A percentile compares a stretch with the other conserved stretches of the same genome.
These are phyloP conservation scores for Mycalesis mineus DNA, from an alignment of 2,888 invertebrate genomes.

Conservation along the genomic window DNA sequence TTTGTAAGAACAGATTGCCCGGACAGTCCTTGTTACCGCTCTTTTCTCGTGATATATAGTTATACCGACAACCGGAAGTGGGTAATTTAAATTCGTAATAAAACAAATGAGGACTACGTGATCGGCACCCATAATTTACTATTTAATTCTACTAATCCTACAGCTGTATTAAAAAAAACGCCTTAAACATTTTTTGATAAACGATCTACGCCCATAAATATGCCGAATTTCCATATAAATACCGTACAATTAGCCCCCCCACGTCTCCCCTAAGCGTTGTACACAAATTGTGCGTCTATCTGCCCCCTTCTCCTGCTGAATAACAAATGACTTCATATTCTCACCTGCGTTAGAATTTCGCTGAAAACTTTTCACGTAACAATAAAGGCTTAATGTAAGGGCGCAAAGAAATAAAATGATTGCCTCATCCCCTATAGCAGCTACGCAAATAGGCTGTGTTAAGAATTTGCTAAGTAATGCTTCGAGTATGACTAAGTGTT, in stretches of 20 bases:
- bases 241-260: conserved; percentile 38
- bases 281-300: conserved; percentile 34
- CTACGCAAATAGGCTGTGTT: conserved; percentile 16
- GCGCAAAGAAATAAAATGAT: conserved; percentile 7
- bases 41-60: not conserved
- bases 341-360: conserved; percentile 37
- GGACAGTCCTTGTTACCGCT: not conserved
- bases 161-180: conserved; percentile 5
- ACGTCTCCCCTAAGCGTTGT: conserved; percentile 26
- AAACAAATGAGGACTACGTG: not conserved
- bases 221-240: conserved; percentile 36
- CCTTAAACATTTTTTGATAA: conserved; percentile 30
- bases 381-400: conserved; percentile 32
- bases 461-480: conserved; percentile 17
- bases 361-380: conserved; percentile 33
- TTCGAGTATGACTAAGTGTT: conserved; percentile 3
- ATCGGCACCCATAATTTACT: conserved; percentile 3
- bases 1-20: too few species aligned
- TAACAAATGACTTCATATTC: conserved; percentile 39
- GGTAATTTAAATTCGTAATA: not conserved
- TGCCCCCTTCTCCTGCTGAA: conserved; percentile 35
- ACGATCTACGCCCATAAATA: conserved; percentile 34
- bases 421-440: conserved; percentile 10
- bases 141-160: conserved; percentile 4
- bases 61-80: not conserved